A percentile compares a stretch with the other conserved stretches of the same genome.
Evolutionary conservation across 2,888 invertebrate genomes (phyloP).

Genomic region (Drosophila rellima): DNA sequence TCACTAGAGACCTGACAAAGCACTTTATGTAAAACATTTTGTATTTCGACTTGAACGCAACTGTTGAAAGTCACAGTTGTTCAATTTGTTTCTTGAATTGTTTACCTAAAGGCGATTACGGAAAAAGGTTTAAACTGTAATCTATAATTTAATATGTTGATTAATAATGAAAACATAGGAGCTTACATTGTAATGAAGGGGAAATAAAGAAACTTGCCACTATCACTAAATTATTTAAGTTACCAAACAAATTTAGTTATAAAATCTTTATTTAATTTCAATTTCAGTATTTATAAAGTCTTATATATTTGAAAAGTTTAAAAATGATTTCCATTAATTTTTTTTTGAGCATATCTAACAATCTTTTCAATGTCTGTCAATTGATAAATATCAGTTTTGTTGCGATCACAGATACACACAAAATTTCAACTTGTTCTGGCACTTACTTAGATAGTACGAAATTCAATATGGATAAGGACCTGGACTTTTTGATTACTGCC

Average conservation of each 20-base stretch:
- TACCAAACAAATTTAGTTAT: background rate
- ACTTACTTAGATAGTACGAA: background rate
- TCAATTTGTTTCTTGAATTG: constrained; percentile 59
- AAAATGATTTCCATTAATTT: too few relatives aligned
- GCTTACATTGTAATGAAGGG: background rate
- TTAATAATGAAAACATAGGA: background rate
- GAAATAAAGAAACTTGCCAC: background rate
- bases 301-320: too few relatives aligned
- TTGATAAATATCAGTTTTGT: background rate
- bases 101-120: background rate
- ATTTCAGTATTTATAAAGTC: too few relatives aligned
- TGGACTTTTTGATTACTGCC: constrained; percentile 63
- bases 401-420: background rate
- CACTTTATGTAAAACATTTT: constrained; percentile 44
- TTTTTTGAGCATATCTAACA: too few relatives aligned
- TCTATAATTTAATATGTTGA: background rate
- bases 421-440: constrained; percentile 8
- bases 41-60: constrained; percentile 11
- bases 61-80: constrained; percentile 49
- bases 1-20: constrained; percentile 26
- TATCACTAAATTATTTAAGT: background rate
- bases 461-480: constrained; percentile 59
- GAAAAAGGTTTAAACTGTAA: background rate
- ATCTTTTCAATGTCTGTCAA: constrained; percentile 1
- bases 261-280: too few relatives aligned